These are phyloP conservation scores for Notolepis coatsorum DNA, from an alignment of 2,797 vertebrate species.

Conservation along the genomic window DNA sequence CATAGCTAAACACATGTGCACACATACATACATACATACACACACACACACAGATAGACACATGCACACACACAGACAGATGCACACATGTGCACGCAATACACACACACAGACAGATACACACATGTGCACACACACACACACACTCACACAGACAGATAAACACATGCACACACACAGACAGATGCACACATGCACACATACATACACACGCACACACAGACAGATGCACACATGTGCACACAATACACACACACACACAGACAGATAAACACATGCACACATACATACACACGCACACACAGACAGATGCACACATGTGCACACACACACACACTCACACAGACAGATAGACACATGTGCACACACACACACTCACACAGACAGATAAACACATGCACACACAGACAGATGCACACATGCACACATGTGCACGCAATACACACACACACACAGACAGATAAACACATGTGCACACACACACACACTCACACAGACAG, in stretches of 20 bases:
- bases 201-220: neutral
- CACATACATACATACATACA: neutral
- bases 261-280: neutral
- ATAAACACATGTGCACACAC: too few species aligned
- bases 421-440: neutral
- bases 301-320: neutral
- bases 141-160: neutral
- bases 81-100: neutral
- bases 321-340: too few species aligned
- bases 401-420: neutral
- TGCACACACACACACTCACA: neutral
- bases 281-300: slow-evolving; percentile 5
- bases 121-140: neutral
- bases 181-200: neutral
- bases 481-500: neutral
- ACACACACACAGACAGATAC: too few species aligned
- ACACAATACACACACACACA: too few species aligned
- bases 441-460: neutral
- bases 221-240: too few species aligned
- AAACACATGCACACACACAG: too few species aligned
- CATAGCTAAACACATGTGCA: neutral
- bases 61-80: neutral
- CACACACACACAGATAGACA: neutral
- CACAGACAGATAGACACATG: too few species aligned
- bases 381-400: too few species aligned